A percentile compares a stretch with the other conserved stretches of the same genome.
Evolutionary conservation across 2,888 invertebrate genomes (phyloP).

Genomic region (Dorcus hopei): DNA sequence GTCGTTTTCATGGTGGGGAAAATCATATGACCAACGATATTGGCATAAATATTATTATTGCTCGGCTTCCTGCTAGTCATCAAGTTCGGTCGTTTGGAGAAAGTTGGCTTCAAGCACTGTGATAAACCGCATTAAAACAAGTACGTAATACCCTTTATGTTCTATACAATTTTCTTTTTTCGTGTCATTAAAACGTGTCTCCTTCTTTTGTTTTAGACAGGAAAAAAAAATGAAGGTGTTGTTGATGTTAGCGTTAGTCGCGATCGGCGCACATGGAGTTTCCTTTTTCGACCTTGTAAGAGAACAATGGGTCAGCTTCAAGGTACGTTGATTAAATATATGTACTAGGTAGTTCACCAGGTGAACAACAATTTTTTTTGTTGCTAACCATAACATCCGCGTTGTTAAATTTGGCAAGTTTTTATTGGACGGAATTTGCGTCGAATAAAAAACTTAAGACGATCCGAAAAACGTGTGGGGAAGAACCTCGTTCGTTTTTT

Average conservation of each 20-base stretch:
- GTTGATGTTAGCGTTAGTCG: slow-evolving; percentile 51
- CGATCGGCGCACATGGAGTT: slow-evolving; percentile 59
- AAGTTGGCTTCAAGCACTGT: not conserved
- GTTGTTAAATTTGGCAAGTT: not conserved
- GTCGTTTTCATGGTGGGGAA: not conserved
- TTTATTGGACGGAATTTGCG: not conserved
- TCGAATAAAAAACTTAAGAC: not conserved
- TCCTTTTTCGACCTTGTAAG: slow-evolving; percentile 68
- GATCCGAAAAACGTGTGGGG: too few species aligned
- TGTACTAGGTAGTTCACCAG: not conserved
- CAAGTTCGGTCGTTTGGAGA: not conserved
- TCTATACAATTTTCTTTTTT: too few species aligned
- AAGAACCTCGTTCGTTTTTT: too few species aligned
- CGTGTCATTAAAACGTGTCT: too few species aligned
- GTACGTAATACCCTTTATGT: too few species aligned
- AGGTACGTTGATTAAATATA: slow-evolving; percentile 36
- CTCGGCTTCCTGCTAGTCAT: not conserved
- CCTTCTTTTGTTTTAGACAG: slow-evolving; percentile 16
- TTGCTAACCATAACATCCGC: not conserved
- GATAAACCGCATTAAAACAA: not conserved
- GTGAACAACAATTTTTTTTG: not conserved
- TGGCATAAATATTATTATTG: not conserved
- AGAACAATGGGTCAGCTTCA: slow-evolving; percentile 49
- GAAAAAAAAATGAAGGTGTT: slow-evolving; percentile 46
- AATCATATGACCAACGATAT: slow-evolving; percentile 7